Evolutionary conservation across 2,113 vertebrate species (phyloP), one percentile per base, ranked within the genome.

Genomic region (Dunckerocampus dactyliophorus): DNA sequence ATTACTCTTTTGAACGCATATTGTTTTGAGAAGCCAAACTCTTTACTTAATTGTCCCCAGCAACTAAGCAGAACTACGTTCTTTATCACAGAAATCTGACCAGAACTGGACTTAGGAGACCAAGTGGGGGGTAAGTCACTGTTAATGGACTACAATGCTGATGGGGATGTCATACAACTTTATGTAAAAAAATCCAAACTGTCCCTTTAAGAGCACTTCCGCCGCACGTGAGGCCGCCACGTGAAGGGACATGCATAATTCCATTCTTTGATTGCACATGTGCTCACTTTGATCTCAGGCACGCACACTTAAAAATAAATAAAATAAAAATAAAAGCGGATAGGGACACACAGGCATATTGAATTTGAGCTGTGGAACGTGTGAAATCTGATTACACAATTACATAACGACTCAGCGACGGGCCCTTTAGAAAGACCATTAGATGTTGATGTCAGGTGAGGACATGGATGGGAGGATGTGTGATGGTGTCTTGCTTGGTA

Each of bases 321-420:
- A 55, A 31, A 64, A 14, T 61, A 28, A 31, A 39, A 54, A 59
- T 46, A 20, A 12, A 37, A 62, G 20, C 10, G 24, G 74, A 67
- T 47, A 65, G 46, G 13, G 54, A 75, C 67, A 80, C 58, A 67
- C 47, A 4, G 13, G 58, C 49, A 46, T 65, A 76, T 75, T 67
- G 60, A 72, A 75, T 74, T 77, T 74, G 51, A 73, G 71, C 67
- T 75, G 64, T 60, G 74, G 77, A 84, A 87, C 24, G 75, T 84
- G 78, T 83, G 79, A 88, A 87, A 87, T 84, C 73, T 82, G 75
- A 85, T 88, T 83, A 77, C 62, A 77, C 71, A 76, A 77, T 84
- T 82, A 82, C 76, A 85, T 79, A 80, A 87, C 74, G 80, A 80
- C 67, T 80, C 66, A 70, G 80, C 63, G 76, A 79, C 42, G 47